These are phyloP conservation scores for Chaitophorus viminalis DNA, from an alignment of 2,888 invertebrate species.

Conservation along the genomic window DNA sequence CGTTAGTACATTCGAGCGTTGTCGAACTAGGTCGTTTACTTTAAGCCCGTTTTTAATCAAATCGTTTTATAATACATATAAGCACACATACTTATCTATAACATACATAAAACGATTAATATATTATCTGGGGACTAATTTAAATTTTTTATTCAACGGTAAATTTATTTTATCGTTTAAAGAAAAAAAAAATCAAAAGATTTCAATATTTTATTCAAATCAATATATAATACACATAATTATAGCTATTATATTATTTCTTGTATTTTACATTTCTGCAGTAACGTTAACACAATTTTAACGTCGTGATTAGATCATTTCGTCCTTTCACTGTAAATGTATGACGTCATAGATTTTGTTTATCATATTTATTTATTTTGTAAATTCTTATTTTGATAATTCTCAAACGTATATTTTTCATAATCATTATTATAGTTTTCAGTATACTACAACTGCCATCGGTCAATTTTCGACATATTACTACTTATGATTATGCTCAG, in stretches of 20 bases:
- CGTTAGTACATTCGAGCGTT: neutral
- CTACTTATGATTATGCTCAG: too few relatives aligned
- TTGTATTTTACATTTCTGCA: neutral
- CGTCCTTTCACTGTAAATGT: neutral
- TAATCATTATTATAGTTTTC: neutral
- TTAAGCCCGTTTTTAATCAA: neutral
- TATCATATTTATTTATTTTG: neutral
- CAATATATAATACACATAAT: neutral
- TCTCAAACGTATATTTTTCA: neutral
- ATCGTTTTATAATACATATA: neutral
- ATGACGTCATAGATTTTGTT: conserved; percentile 22
- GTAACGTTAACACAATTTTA: neutral
- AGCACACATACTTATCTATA: neutral
- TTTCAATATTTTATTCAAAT: neutral
- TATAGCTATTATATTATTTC: too few relatives aligned
- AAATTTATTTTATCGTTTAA: neutral
- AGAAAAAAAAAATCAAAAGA: neutral
- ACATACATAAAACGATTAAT: neutral
- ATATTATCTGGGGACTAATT: neutral
- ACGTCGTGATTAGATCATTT: neutral
- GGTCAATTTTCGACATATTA: neutral
- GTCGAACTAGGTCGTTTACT: neutral
- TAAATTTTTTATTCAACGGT: neutral
- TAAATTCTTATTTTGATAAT: neutral
- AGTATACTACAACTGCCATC: neutral